Conservation (phyloP, 2,113 vertebrate species). For the Etheostoma cragini region DNA sequence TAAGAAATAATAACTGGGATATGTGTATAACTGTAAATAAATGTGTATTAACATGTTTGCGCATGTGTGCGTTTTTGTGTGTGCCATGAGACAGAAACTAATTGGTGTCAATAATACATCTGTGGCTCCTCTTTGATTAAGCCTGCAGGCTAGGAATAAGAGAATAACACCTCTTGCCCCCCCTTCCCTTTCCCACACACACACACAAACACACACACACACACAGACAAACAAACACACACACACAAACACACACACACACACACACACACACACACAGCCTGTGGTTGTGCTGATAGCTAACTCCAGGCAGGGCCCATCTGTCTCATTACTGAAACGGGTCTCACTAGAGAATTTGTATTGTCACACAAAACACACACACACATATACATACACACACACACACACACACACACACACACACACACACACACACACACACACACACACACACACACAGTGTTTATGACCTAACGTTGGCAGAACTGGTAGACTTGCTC, state of each 20-base stretch:
- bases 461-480: conserved; percentile 48
- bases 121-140: conserved; percentile 80
- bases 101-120: conserved; percentile 83
- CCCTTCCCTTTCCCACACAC: conserved; percentile 8
- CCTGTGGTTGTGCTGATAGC: conserved; percentile 73
- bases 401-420: conserved; percentile 31
- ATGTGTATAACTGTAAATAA: conserved; percentile 18
- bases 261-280: conserved; percentile 44
- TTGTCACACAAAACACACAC: conserved; percentile 61
- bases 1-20: conserved; percentile 11
- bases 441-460: conserved; percentile 16
- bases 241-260: conserved; percentile 37
- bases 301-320: conserved; percentile 73
- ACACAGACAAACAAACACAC: conserved; percentile 33
- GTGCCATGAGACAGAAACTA: conserved; percentile 70
- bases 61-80: conserved; percentile 19
- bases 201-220: conserved; percentile 23
- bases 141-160: conserved; percentile 75
- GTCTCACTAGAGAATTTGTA: conserved; percentile 72
- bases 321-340: conserved; percentile 76
- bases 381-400: conserved; percentile 33
- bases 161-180: conserved; percentile 59
- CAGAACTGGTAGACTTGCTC: conserved; percentile 47
- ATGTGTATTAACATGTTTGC: conserved; percentile 24
- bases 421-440: conserved; percentile 33